Conservation (phyloP, 2,113 vertebrate species). For the Heptranchias perlo region DNA sequence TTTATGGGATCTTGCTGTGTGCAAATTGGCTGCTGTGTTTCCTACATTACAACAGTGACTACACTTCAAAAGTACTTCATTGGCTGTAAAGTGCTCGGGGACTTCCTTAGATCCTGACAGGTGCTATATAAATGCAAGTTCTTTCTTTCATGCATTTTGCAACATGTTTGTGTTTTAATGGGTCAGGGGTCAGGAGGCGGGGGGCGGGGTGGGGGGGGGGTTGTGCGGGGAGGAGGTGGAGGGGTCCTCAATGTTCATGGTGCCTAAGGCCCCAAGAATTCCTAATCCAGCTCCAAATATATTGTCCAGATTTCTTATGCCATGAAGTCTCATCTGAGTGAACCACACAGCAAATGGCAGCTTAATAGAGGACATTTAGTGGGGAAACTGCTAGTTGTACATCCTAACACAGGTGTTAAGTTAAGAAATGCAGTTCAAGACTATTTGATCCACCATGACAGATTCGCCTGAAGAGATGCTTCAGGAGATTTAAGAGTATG, state of each 20-base stretch:
- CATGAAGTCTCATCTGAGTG: neutral
- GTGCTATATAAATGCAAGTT: neutral
- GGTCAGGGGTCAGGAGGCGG: no score
- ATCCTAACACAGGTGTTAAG: neutral
- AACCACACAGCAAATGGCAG: neutral
- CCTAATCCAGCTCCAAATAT: no score
- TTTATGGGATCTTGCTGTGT: neutral
- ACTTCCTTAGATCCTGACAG: neutral
- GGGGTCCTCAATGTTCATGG: no score
- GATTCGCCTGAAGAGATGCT: conserved; percentile 67
- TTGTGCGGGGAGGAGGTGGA: no score
- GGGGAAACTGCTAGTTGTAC: neutral
- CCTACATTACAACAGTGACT: neutral
- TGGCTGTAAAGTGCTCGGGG: neutral
- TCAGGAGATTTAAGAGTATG: conserved; percentile 57
- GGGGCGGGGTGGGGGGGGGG: no score
- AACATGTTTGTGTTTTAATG: no score
- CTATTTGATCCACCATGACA: conserved; percentile 65
- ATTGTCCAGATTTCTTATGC: neutral
- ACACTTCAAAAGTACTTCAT: neutral
- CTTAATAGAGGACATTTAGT: neutral
- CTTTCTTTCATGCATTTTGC: no score
- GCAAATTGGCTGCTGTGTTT: neutral
- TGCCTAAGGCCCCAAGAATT: no score
- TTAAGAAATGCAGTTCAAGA: conserved; percentile 51